phyloP scores from a whole-genome alignment of 2,888 invertebrate species.

The Tuta absoluta region DNA sequence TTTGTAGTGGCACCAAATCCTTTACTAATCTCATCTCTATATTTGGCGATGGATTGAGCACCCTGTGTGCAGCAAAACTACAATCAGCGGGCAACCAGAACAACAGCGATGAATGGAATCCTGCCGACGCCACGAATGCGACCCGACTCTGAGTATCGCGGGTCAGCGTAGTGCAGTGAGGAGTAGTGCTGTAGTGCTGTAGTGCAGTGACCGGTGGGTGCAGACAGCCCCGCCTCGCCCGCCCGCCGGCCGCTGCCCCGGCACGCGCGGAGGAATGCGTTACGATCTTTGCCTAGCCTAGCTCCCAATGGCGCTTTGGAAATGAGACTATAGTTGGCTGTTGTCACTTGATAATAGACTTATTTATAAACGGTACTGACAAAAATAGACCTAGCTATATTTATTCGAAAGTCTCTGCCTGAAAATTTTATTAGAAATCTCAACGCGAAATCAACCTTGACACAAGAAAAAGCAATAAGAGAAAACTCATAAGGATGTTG shows the following conservation, averaged over 20 bases:
- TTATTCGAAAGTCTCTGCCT: no score
- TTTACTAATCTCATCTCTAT: no score
- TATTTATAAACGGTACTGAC: background rate
- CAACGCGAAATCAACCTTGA: no score
- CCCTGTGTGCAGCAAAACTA: background rate
- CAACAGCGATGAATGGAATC: constrained; percentile 2
- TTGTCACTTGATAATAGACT: background rate
- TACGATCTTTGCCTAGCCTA: background rate
- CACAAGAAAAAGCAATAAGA: no score
- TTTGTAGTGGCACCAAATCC: no score
- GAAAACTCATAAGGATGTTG: no score
- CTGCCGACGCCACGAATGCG: constrained; percentile 1
- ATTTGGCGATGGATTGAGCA: background rate
- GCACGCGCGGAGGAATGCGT: constrained; percentile 1
- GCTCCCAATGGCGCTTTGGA: background rate
- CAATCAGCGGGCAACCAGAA: background rate
- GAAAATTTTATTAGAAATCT: no score
- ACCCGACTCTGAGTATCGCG: background rate
- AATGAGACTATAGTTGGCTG: background rate
- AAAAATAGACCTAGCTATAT: background rate
- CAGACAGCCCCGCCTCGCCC: background rate
- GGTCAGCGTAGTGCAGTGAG: background rate
- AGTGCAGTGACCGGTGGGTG: background rate
- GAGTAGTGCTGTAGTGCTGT: background rate
- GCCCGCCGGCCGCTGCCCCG: background rate